These are phyloP conservation scores for Agrypnia vestita DNA, from an alignment of 1,140 invertebrate genomes.

Conservation along the genomic window DNA sequence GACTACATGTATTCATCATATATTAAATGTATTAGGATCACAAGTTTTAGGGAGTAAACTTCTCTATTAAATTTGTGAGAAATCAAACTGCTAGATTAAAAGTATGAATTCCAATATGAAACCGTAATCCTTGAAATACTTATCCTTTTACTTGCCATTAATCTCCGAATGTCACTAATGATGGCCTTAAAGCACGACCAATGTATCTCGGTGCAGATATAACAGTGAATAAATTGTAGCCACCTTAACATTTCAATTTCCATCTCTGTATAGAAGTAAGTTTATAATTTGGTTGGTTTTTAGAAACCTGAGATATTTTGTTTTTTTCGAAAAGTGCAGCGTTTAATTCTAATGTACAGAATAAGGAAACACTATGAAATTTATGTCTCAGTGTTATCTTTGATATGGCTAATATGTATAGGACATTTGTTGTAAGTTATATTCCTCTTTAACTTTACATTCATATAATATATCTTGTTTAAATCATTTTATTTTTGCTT, in stretches of 20 bases:
- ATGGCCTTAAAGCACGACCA: conserved; percentile 43
- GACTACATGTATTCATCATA: no score
- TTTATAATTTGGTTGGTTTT: conserved; percentile 60
- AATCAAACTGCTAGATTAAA: no score
- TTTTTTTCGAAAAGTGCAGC: conserved; percentile 59
- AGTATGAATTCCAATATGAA: no score
- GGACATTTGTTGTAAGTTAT: conserved; percentile 47
- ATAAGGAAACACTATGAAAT: conserved; percentile 58
- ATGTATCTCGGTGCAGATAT: conserved; percentile 35
- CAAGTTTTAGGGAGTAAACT: no score
- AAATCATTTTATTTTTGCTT: conserved; percentile 52
- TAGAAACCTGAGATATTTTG: conserved; percentile 60
- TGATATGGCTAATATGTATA: conserved; percentile 59
- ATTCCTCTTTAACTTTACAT: conserved; percentile 51
- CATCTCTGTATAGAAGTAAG: conserved; percentile 59
- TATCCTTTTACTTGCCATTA: background rate
- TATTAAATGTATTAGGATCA: no score
- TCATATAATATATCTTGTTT: conserved; percentile 45
- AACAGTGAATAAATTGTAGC: conserved; percentile 10
- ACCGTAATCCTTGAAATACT: background rate
- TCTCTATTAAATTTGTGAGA: no score
- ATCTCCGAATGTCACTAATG: conserved; percentile 27
- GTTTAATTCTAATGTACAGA: conserved; percentile 62
- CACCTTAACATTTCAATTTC: conserved; percentile 42
- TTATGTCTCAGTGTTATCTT: conserved; percentile 55